Conservation (phyloP, 1,140 invertebrate species). For the Samia ricini region DNA sequence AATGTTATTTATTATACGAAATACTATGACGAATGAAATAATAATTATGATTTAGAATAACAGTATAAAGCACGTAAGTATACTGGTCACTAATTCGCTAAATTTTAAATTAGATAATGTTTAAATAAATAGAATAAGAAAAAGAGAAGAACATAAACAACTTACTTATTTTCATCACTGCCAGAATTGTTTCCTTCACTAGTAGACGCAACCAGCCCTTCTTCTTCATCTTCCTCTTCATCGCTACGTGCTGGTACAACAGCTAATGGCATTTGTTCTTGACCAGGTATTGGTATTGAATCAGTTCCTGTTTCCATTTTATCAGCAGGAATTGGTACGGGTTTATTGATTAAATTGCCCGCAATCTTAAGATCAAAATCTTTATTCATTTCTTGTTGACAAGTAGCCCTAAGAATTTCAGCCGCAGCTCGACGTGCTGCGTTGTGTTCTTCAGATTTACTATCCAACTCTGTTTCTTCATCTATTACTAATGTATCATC, state of each 20-base stretch:
- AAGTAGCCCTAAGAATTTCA: slow-evolving; percentile 74
- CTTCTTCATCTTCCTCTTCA: slow-evolving; percentile 84
- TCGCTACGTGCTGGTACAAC: slow-evolving; percentile 69
- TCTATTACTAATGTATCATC: slow-evolving; percentile 84
- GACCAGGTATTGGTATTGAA: slow-evolving; percentile 21
- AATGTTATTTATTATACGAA: not conserved
- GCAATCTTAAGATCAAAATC: slow-evolving; percentile 75
- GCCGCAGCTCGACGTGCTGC: slow-evolving; percentile 77
- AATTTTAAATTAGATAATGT: not conserved
- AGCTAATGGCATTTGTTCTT: slow-evolving; percentile 46
- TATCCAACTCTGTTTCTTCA: slow-evolving; percentile 74
- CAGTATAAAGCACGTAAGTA: not conserved
- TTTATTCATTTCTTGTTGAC: slow-evolving; percentile 64
- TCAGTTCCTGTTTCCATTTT: slow-evolving; percentile 81
- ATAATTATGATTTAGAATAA: not conserved
- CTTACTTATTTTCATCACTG: slow-evolving; percentile 86
- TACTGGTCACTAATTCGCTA: not conserved
- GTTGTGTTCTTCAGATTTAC: slow-evolving; percentile 62
- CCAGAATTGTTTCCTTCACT: slow-evolving; percentile 90
- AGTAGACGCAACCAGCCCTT: slow-evolving; percentile 83
- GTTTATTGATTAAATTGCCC: slow-evolving; percentile 73
- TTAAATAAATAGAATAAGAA: not conserved
- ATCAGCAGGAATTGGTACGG: slow-evolving; percentile 83
- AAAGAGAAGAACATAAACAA: slow-evolving; percentile 15
- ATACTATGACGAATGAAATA: not conserved